Evolutionary conservation across 2,888 invertebrate species (phyloP), one percentile per base, ranked within the genome.

Genomic region (Lochmaea crataegi): DNA sequence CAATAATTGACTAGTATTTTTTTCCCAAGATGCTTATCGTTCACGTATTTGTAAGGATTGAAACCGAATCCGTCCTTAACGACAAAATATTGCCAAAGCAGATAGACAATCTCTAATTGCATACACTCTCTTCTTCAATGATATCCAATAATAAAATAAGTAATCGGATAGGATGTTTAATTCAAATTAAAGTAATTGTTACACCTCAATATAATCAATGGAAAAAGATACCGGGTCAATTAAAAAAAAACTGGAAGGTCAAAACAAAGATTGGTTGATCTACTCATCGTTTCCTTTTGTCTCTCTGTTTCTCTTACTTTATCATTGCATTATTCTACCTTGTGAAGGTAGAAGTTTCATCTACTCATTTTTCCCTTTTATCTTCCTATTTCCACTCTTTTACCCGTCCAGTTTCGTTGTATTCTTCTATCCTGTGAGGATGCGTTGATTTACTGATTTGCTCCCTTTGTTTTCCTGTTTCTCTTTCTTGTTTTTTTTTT

Each of bases 1-100:
- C 77, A 76, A 78, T 80, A 80, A 80, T 80, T 80, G 79, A 77
- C 78, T 78, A 74, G 68, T 72, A 72, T 78, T 78, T 80, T n/a
- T 78, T 78, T 78, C 71, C 60, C 42, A 63, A 74, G 76, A 77
- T 78, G 68, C 63, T 72, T 77, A 78, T 78, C 76, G 73, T n/a
- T 51, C 65, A 67, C 72, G 76, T 74, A 77, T 78, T 79, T 78
- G 77, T 76, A 75, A 72, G 75, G 72, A 75, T 77, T 74, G 69
- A 72, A 74, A 69, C 71, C 74, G 66, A 74, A 74, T 75, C 67
- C 72, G 71, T 72, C 72, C 74, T 75, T 77, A 77, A 75, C 74
- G 73, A 77, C 75, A 73, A 77, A 75, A 76, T 77, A 77, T 76
- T 73, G 75, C 70, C 70, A 66, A 51, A 32, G 63, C 68, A 63